phyloP scores from a whole-genome alignment of 1,140 invertebrate species.

The Macrobrachium rosenbergii region DNA sequence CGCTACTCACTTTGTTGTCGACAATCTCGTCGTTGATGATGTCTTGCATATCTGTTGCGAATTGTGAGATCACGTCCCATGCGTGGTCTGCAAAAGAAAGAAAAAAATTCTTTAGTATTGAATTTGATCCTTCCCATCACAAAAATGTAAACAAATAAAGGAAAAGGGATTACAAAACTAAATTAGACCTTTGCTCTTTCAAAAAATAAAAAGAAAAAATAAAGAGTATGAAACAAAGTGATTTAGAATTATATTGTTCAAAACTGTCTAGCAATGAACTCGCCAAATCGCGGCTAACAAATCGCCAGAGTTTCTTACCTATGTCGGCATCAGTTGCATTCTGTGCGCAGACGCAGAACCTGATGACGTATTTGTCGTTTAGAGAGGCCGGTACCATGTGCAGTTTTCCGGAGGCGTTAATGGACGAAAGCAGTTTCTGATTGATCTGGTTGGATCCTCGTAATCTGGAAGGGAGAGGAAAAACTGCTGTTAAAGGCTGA shows the following conservation, averaged over 20 bases:
- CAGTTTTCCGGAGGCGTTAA: slow-evolving; percentile 96
- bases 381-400: slow-evolving; percentile 97
- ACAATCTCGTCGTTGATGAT: neutral
- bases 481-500: neutral
- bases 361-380: slow-evolving; percentile 75
- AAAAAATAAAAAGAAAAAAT: neutral
- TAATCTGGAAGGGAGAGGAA: slow-evolving; percentile 85
- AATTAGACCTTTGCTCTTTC: no score
- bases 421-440: slow-evolving; percentile 91
- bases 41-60: slow-evolving; percentile 6
- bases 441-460: slow-evolving; percentile 91
- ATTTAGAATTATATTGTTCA: no score
- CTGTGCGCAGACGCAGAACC: slow-evolving; percentile 95
- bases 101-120: neutral
- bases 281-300: neutral
- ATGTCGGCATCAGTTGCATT: slow-evolving; percentile 91
- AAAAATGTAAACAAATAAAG: no score
- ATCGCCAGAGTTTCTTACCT: slow-evolving; percentile 72
- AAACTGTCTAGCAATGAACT: neutral
- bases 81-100: neutral
- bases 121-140: no score
- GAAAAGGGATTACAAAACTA: no score
- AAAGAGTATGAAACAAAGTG: no score
- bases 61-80: neutral
- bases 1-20: neutral